Evolutionary conservation across 2,888 invertebrate species (phyloP), one percentile per base, ranked within the genome.

Genomic region (Leucophora obtusa): DNA sequence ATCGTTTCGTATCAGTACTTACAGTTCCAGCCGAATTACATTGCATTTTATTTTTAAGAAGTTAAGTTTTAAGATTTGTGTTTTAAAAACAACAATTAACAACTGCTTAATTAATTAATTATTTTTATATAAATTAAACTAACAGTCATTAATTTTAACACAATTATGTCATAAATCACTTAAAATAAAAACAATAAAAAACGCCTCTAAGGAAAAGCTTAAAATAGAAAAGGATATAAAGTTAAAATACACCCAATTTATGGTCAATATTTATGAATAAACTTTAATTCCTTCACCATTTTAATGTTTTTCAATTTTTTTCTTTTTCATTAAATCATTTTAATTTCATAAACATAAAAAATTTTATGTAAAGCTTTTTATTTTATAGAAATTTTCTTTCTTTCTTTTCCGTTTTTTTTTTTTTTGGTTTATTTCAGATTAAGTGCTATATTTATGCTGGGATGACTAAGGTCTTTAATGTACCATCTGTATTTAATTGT

Each of bases 401-500:
- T 50, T 66, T 54, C 43, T 66, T 15, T 72, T 69, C 38, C 11
- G 24, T 70, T 28, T 1, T 65, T 62, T 77, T 76, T 70, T 73
- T 47, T 70, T 73, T 47, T 80, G 53, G 79, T 77, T 65, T 54
- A 86, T 83, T 87, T 15, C 86, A 88, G 87, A 53, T 84, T 87
- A 76, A 84, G 85, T 65, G 82, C 86, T 15, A 80, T 87, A 14
- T 86, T 87, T 82, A 80, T 85, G 33, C 65, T 87, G 82, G 83
- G 82, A 47, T 86, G 76, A 84, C 54, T 47, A 53, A 68, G 33
- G 18, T 18, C 51, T 14, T 35, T 47, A 51, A 47, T 33, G 24
- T 62, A n/a, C 59, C 14, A 21, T 58, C 28, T 21, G 53, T 72
- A 43, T 65, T 65, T 73, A 76, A 76, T n/a, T 63, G 28, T 21